A percentile compares a stretch with the other conserved stretches of the same genome.
phyloP scores from a whole-genome alignment of 1,140 invertebrate genomes.

The Apis dorsata region DNA sequence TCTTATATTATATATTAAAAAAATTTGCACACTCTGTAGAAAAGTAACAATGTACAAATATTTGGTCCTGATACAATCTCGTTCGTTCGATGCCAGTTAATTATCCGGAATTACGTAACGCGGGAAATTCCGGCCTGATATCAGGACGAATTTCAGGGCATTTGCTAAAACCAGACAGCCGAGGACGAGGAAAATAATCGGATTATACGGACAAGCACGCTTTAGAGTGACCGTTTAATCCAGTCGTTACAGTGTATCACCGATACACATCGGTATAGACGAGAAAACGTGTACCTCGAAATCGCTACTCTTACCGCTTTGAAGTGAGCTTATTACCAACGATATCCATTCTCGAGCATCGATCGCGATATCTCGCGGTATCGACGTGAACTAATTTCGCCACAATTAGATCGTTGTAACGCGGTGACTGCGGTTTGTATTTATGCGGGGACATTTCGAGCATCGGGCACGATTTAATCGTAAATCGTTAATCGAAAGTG shows the following conservation, averaged over 20 bases:
- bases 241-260: slow-evolving; percentile 22
- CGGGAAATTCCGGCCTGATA: slow-evolving; percentile 9
- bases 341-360: background rate
- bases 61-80: background rate
- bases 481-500: background rate
- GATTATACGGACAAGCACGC: slow-evolving; percentile 37
- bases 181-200: slow-evolving; percentile 48
- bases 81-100: slow-evolving; percentile 33
- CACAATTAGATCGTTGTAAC: background rate
- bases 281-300: background rate
- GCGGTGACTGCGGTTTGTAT: background rate
- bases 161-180: slow-evolving; percentile 33
- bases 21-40: background rate
- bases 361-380: background rate
- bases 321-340: background rate
- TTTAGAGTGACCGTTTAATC: slow-evolving; percentile 33
- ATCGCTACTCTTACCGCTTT: background rate
- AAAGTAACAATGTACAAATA: background rate
- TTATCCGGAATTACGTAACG: slow-evolving; percentile 46
- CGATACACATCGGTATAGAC: background rate
- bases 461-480: background rate
- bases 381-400: background rate
- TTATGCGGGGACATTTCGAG: background rate
- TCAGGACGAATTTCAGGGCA: slow-evolving; percentile 33
- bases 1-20: too few relatives aligned